Base-by-base conservation (phyloP, 2,113 vertebrate species). In the Echinops telfairi region DNA sequence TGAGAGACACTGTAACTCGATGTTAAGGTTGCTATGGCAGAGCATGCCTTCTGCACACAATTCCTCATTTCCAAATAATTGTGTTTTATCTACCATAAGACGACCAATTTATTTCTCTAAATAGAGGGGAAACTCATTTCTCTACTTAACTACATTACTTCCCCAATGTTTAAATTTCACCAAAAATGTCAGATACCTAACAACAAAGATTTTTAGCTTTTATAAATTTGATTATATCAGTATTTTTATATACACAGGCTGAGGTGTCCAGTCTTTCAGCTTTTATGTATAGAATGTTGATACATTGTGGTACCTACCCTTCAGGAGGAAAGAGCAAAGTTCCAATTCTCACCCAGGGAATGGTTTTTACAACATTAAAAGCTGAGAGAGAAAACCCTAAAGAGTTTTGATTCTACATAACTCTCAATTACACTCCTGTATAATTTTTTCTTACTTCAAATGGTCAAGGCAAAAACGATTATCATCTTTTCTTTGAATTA, bases 11-110 rank as follows among this genome's bases (percentile, higher is more conserved):
- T 95, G 94, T 96, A 97, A 97, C 86, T 89, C 76, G 92, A 58
- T 91, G 93, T 97, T 98, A 97, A 97, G 91, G 97, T 98, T 98
- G 97, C 97, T 96, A 96, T 97, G 97, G 97, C 92, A 97, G 98
- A 97, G 77, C 95, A 86, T 96, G 95, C 47, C 88, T 96, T 97
- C 96, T 95, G 92, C 92, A 96, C 83, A 94, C 85, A 88, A 84
- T 88, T 94, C 88, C 88, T 96, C 58, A 71, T 96, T 96, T 96
- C 83, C 90, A 92, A 96, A 93, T 96, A 94, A 95, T 90, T 96
- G 89, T 93, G 88, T 91, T 96, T 97, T 95, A 96, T 96, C 92
- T 96, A 95, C 85, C 7, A 75, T 92, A 96, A 97, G 80, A 66
- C 88, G 97, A 94, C 86, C 89, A 6, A 76, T 58, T 86, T 96